Evolutionary conservation across 1,140 invertebrate species (phyloP), one percentile per base, ranked within the genome.

Genomic region (Pseudomyrmex gracilis): DNA sequence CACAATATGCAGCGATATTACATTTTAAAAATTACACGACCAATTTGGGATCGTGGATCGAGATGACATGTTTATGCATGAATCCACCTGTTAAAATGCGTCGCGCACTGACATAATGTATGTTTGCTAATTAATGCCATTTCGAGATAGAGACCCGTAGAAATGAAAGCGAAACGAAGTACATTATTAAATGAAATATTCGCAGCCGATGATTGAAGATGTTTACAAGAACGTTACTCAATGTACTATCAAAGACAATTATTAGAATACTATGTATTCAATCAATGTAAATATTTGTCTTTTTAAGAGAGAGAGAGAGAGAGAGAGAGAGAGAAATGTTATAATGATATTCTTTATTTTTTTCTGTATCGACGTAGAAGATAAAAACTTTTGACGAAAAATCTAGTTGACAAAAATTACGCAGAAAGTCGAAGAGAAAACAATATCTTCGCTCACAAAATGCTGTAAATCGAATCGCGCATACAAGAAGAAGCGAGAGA

Each of bases 41-140:
- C 76, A 80, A 80, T 80, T 70, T 67, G 45, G 66, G 66, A 80
- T 78, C 43, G 76, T 78, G 70, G 64, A 78, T 66, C 74, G 45
- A 12, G 24, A 57, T 73, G 63, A 87, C 55, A 87, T 87, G 84
- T 83, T 86, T 87, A 87, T 87, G 80, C 77, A 87, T 76, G 84
- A 61, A 34, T 73, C 66, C 63, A 82, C 64, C 70, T 86, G 85
- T 87, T 86, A 86, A 85, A 87, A 87, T 58, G 68, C 85, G 82
- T 76, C 84, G 58, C 51, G 20, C 2, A 76, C 63, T 82, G 85
- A 86, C 82, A 80, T 66, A 71, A 80, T 60, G 70, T 80, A 80
- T 80, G 43, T 22, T 47, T 60, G 76, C 57, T 80, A 80, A 80
- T 80, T 80, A 80, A 71, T 71, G 76, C 66, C 45, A 70, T 78